These are phyloP conservation scores for Lota lota DNA, from an alignment of 2,113 vertebrate genomes.

Conservation along the genomic window DNA sequence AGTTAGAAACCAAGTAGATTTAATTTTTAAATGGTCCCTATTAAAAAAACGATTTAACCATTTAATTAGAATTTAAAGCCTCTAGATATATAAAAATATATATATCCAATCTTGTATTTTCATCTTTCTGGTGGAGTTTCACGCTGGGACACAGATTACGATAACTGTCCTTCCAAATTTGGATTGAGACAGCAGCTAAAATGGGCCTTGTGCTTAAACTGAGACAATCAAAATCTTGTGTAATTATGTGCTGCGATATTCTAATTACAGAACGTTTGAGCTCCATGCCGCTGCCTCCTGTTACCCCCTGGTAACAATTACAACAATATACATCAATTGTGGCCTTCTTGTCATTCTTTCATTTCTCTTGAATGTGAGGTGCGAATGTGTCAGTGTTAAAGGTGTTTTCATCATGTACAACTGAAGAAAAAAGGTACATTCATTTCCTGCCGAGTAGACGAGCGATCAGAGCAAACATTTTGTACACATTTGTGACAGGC, in stretches of 20 bases:
- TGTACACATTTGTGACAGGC: too few species aligned
- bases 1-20: neutral
- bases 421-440: neutral
- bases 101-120: constrained; percentile 51
- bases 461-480: constrained; percentile 2
- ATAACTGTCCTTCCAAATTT: constrained; percentile 94
- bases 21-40: constrained; percentile 59
- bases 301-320: constrained; percentile 89
- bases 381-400: constrained; percentile 62
- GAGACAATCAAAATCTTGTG: constrained; percentile 97
- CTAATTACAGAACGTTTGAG: constrained; percentile 95
- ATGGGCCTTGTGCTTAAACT: constrained; percentile 87
- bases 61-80: constrained; percentile 35
- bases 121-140: constrained; percentile 79
- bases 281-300: constrained; percentile 85
- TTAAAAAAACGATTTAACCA: neutral
- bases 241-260: constrained; percentile 95
- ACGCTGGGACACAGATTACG: constrained; percentile 88
- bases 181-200: constrained; percentile 83
- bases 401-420: too few species aligned
- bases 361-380: constrained; percentile 81
- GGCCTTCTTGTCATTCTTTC: constrained; percentile 73
- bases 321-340: constrained; percentile 91
- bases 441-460: constrained; percentile 42
- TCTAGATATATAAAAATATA: constrained; percentile 74